A percentile compares a stretch with the other conserved stretches of the same genome.
Conservation (phyloP, 1,140 invertebrate species). For the Caenorhabditis remanei region DNA sequence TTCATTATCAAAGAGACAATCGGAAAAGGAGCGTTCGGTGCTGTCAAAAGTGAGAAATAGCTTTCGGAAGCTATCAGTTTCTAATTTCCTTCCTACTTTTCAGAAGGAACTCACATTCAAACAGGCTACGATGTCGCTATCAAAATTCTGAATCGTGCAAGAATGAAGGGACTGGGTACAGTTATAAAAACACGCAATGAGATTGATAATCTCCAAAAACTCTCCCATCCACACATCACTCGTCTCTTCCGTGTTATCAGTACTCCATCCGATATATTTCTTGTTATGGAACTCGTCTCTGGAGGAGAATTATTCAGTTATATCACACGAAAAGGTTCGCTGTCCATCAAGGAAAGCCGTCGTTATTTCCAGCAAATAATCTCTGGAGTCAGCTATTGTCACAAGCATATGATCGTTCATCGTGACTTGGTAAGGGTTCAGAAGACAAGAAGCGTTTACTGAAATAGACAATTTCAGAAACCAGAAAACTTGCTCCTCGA, state of each 20-base stretch:
- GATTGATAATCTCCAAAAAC: slow-evolving; percentile 98
- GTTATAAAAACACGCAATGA: slow-evolving; percentile 97
- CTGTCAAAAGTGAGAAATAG: slow-evolving; percentile 79
- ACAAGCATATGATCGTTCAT: slow-evolving; percentile 96
- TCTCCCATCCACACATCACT: slow-evolving; percentile 99
- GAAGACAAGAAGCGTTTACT: not conserved
- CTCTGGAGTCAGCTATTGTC: slow-evolving; percentile 93
- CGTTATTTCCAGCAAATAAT: slow-evolving; percentile 99
- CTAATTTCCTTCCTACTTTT: slow-evolving; percentile 60
- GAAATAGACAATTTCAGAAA: slow-evolving; percentile 80
- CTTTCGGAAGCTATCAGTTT: not conserved
- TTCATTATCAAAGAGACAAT: slow-evolving; percentile 81
- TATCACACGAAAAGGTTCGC: slow-evolving; percentile 97
- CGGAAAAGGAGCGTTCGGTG: slow-evolving; percentile 81
- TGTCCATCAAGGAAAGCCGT: slow-evolving; percentile 92
- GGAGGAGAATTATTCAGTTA: slow-evolving; percentile 99
- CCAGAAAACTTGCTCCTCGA: slow-evolving; percentile 97
- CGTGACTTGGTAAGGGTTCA: slow-evolving; percentile 83
- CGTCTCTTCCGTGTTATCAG: slow-evolving; percentile 95
- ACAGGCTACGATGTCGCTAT: slow-evolving; percentile 98
- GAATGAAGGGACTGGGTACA: slow-evolving; percentile 98
- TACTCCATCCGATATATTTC: slow-evolving; percentile 98
- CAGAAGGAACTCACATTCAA: slow-evolving; percentile 94
- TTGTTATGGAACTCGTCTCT: slow-evolving; percentile 99
- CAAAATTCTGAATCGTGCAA: slow-evolving; percentile 97